Conservation (phyloP, 1,140 invertebrate genomes). For the Hypothenemus hampei region DNA sequence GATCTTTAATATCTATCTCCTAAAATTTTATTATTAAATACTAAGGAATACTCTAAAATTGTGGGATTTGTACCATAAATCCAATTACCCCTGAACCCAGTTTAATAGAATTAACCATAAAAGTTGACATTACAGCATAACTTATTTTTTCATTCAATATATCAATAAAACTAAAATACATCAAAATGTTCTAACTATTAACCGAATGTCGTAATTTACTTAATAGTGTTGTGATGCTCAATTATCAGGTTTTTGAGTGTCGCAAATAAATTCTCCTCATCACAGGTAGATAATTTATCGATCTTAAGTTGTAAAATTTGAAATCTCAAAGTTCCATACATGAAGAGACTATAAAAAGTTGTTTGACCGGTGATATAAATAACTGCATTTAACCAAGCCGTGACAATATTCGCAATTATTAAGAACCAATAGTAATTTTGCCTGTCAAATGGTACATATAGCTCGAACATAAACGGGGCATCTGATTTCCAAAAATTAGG, state of each 20-base stretch:
- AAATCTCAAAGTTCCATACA: conserved; percentile 5
- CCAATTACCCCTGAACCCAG: neutral
- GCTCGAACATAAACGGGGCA: conserved; percentile 8
- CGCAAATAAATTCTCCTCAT: neutral
- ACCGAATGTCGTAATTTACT: neutral
- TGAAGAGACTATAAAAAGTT: neutral
- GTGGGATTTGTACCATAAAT: neutral
- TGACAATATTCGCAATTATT: conserved; percentile 6
- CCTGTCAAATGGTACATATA: conserved; percentile 9
- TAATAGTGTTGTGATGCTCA: neutral
- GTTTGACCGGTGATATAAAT: conserved; percentile 1
- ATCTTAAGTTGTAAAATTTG: neutral
- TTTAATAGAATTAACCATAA: conserved; percentile 8
- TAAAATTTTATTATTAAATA: neutral
- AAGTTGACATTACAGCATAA: neutral
- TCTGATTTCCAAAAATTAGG: conserved; percentile 6
- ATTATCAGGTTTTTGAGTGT: neutral
- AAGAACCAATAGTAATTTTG: neutral
- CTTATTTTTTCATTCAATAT: neutral
- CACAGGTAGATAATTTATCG: neutral
- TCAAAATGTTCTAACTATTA: neutral
- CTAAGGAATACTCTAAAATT: neutral
- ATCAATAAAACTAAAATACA: neutral
- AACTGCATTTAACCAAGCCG: neutral
- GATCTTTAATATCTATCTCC: neutral